Evolutionary conservation across 2,797 vertebrate genomes (phyloP).

Genomic region (Macroramphosus scolopax): DNA sequence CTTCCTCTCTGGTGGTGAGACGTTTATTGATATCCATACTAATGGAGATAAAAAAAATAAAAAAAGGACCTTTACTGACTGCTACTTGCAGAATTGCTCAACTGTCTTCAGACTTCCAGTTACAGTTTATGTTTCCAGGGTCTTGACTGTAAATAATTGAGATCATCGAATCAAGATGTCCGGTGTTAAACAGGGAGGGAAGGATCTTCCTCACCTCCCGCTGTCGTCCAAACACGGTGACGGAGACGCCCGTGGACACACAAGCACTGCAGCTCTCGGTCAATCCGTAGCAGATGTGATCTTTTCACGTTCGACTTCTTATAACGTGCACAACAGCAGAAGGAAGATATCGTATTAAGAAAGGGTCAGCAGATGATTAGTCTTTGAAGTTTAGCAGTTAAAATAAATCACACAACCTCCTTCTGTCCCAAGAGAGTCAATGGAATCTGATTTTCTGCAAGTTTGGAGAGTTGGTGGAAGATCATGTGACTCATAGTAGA

Average conservation of each 20-base stretch:
- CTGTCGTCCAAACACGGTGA: conserved; percentile 56
- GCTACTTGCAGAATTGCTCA: too few species aligned
- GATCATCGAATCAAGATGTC: conserved; percentile 28
- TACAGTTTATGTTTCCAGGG: too few species aligned
- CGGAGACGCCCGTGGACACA: conserved; percentile 43
- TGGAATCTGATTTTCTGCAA: not conserved
- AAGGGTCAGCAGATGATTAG: not conserved
- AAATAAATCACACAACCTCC: too few species aligned
- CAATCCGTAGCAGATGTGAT: conserved; percentile 68
- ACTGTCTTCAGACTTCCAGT: not conserved
- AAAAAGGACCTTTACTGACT: too few species aligned
- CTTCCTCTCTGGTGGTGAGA: conserved; percentile 30
- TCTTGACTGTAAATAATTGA: not conserved
- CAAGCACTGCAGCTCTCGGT: conserved; percentile 65
- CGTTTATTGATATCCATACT: too few species aligned
- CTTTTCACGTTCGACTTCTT: conserved; percentile 9
- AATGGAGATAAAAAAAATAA: too few species aligned
- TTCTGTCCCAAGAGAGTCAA: not conserved
- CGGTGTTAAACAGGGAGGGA: conserved; percentile 34
- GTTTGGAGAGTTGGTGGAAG: not conserved
- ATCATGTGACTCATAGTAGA: not conserved
- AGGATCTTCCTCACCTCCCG: conserved; percentile 29
- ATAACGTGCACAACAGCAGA: too few species aligned
- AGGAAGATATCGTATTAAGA: too few species aligned
- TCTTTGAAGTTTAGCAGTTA: too few species aligned